These are phyloP conservation scores for Drosophila prosaltans DNA, from an alignment of 1,140 invertebrate species.

Conservation along the genomic window DNA sequence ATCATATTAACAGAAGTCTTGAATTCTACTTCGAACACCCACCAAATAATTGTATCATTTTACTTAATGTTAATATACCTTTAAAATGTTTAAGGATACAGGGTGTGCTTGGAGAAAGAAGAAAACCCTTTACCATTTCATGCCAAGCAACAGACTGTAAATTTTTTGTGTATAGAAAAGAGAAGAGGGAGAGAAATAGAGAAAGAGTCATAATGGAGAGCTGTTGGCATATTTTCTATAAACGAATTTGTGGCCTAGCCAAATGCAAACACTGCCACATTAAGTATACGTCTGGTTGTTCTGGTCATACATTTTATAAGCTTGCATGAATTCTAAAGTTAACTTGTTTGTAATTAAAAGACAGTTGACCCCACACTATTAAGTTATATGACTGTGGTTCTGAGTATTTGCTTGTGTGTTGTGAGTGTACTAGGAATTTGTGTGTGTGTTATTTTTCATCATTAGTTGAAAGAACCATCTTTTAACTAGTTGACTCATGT, in stretches of 20 bases:
- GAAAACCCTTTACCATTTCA: conserved; percentile 54
- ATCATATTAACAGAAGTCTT: no score
- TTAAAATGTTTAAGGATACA: neutral
- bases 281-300: conserved; percentile 68
- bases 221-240: conserved; percentile 80
- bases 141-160: conserved; percentile 74
- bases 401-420: neutral
- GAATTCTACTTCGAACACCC: no score
- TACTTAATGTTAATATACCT: neutral
- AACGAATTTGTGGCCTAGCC: conserved; percentile 67
- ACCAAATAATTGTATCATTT: no score
- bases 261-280: conserved; percentile 37
- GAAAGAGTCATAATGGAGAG: conserved; percentile 65
- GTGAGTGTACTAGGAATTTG: neutral
- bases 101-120: conserved; percentile 26
- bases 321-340: conserved; percentile 51
- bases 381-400: neutral
- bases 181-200: conserved; percentile 37
- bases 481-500: neutral
- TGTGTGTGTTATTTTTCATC: neutral
- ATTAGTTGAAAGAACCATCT: conserved; percentile 3
- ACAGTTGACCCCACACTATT: conserved; percentile 39
- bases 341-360: conserved; percentile 69
- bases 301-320: conserved; percentile 47
- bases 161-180: conserved; percentile 55